Conservation (phyloP, 53 echinoderm and acorn worm genomes). For the Apostichopus leukothele region DNA sequence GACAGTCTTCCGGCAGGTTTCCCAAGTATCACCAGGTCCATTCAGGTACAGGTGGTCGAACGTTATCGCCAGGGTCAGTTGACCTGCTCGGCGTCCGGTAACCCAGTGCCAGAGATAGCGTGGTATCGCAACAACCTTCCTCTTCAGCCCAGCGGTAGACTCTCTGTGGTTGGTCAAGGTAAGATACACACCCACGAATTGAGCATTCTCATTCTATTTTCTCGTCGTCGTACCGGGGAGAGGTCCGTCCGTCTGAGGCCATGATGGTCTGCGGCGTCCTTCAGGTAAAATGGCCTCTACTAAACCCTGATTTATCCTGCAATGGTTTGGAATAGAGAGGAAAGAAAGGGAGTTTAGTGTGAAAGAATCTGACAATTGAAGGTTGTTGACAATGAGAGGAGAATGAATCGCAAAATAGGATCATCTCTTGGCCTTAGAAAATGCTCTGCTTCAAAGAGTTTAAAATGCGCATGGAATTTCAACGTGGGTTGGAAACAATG, state of each 20-base stretch:
- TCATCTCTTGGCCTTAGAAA: no score
- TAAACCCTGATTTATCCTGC: no score
- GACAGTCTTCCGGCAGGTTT: slow-evolving; percentile 81
- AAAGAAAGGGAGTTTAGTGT: no score
- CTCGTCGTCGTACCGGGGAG: no score
- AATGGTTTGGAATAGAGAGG: no score
- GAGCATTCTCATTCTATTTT: no score
- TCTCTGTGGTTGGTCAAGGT: slow-evolving; percentile 29
- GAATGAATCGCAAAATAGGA: no score
- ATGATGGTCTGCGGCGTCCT: no score
- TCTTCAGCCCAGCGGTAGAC: slow-evolving; percentile 51
- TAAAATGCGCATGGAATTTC: background rate
- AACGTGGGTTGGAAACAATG: background rate
- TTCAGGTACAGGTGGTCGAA: slow-evolving; percentile 66
- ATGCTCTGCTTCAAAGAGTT: background rate
- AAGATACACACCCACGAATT: background rate
- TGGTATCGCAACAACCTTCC: slow-evolving; percentile 83
- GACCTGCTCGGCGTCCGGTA: slow-evolving; percentile 69
- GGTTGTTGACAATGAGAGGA: no score
- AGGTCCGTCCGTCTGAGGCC: no score
- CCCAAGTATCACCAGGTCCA: slow-evolving; percentile 59
- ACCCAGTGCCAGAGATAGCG: slow-evolving; percentile 78
- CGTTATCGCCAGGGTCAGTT: slow-evolving; percentile 65
- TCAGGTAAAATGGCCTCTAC: no score
- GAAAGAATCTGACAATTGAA: no score